Evolutionary conservation across 2,113 vertebrate species (phyloP).

Genomic region (Empidonax traillii): DNA sequence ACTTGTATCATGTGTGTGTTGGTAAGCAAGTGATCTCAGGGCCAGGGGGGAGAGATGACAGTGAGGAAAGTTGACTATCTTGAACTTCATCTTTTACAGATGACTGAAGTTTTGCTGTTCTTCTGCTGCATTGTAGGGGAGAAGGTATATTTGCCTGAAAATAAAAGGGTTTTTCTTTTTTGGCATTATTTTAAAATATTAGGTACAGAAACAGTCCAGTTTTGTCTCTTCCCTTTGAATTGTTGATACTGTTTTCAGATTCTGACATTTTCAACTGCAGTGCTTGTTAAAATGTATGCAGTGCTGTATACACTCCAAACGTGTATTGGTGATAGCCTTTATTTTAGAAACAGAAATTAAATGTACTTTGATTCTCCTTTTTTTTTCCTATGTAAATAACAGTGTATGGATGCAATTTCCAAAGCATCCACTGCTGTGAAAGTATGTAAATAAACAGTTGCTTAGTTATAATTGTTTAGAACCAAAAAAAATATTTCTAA

Average conservation of each 20-base stretch:
- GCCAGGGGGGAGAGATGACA: not conserved
- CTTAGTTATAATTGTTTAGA: not conserved
- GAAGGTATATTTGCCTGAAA: not conserved
- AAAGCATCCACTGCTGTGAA: not conserved
- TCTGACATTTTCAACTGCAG: not conserved
- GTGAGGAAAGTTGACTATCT: not conserved
- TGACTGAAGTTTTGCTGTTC: not conserved
- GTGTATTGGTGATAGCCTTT: not conserved
- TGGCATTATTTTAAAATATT: not conserved
- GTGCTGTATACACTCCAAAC: accelerated
- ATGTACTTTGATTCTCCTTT: not conserved
- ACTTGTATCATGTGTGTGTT: not conserved
- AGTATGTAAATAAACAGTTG: not conserved
- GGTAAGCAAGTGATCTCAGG: not conserved
- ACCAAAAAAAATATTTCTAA: not conserved
- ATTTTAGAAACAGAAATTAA: not conserved
- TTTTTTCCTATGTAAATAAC: not conserved
- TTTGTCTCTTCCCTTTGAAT: not conserved
- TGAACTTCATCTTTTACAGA: not conserved
- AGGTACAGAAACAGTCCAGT: not conserved
- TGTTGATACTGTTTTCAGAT: not conserved
- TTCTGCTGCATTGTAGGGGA: not conserved
- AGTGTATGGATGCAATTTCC: not conserved
- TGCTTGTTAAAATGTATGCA: not conserved
- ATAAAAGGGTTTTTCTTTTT: not conserved